Evolutionary conservation across 2,113 vertebrate species (phyloP).

Genomic region (Hyperopisus bebe): DNA sequence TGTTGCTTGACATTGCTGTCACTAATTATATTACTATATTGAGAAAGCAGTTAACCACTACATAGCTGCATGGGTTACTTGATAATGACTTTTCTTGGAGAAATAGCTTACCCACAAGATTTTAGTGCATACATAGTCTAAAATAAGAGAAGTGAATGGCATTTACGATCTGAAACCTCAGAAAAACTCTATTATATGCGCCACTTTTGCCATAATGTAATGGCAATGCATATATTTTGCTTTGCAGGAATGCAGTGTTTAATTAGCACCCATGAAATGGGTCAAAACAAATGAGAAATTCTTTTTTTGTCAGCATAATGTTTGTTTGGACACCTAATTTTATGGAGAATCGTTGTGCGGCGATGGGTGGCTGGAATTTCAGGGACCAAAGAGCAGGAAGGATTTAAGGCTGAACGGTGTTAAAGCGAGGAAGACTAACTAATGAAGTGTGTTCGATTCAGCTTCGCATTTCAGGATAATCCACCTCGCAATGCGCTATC

Average conservation of each 20-base stretch:
- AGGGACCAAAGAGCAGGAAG: background rate
- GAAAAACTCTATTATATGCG: background rate
- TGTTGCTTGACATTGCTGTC: background rate
- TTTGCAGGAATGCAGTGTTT: background rate
- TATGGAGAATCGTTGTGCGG: background rate
- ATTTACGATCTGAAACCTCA: background rate
- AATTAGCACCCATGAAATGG: slow-evolving; percentile 12
- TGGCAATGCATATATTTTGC: background rate
- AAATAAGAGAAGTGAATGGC: background rate
- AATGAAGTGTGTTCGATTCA: background rate
- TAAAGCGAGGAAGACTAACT: background rate
- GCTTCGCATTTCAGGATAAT: background rate
- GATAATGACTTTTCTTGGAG: background rate
- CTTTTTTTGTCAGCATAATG: background rate
- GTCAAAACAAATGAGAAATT: background rate
- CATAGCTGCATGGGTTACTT: background rate
- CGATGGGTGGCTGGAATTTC: background rate
- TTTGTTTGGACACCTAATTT: background rate
- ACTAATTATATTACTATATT: background rate
- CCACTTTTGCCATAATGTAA: background rate
- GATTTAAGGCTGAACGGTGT: background rate
- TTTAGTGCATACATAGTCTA: background rate
- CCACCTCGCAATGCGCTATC: too few species aligned
- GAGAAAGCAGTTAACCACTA: background rate
- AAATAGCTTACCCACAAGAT: background rate